Evolutionary conservation across 2,888 invertebrate genomes (phyloP), one percentile per base, ranked within the genome.

Genomic region (Catotricha subobsoleta): DNA sequence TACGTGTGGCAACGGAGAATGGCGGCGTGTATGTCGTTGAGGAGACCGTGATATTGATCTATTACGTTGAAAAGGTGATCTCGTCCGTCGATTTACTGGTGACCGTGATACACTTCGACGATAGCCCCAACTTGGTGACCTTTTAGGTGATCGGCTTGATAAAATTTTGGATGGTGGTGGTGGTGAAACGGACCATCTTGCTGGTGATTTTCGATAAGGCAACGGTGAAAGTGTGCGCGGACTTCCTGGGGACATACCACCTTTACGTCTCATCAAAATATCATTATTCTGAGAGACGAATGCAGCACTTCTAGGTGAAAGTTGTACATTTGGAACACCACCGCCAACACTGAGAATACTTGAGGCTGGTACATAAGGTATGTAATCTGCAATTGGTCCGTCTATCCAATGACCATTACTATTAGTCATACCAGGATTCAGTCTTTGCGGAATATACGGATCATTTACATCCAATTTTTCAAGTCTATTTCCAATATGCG

Each of bases 281-380:
- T 44, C 46, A 30, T 48, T 48, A 37, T 50, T 50, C 42, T 48
- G 41, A 1, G 43, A 43, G 4, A 50, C 50, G 43, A 50, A 50
- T 3, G 50, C 50, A 15, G 48, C 43, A 43, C 47, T 50, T 2
- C 50, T 41, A 2, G 50, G 50, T 5, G 48, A 49, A 21, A 50
- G 40, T 19, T 48, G 48, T 3, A 48, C 47, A 36, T 45, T 48
- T 21, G 27, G 30, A 9, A 30, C 33, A 2, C 16, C 27, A 3
- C 35, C 3, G 4, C 35, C 43, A 12, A 36, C 5, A 16, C 20
- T 27, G n/a, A 19, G 13, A 13, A 20, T 21, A 13, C 39, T 20
- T 19, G 27, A 2, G n/a, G 29, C 20, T 7, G 44, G 40, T 19
- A 41, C 39, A 36, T 43, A 46, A 12, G 44, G 36, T 3, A 42